Evolutionary conservation across 1,140 invertebrate genomes (phyloP).

Genomic region (Melitaea cinxia): DNA sequence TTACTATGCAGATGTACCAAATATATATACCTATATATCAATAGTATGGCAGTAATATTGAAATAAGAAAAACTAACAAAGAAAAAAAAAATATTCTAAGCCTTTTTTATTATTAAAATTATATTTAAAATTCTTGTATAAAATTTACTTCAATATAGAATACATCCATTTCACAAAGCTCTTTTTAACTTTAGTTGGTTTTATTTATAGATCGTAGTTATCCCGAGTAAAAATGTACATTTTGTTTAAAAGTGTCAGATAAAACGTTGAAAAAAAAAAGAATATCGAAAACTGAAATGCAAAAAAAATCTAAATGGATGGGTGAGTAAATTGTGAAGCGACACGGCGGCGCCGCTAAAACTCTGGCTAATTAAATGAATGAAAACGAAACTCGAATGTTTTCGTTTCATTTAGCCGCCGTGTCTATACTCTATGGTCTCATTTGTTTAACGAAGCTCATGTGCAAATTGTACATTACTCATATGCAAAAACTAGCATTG

Average conservation of each 20-base stretch:
- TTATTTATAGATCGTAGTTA: neutral
- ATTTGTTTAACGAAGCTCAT: conserved; percentile 35
- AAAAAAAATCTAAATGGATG: conserved; percentile 57
- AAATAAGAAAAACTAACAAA: too few species aligned
- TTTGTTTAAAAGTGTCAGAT: neutral
- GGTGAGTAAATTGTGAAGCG: conserved; percentile 54
- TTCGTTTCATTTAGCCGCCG: conserved; percentile 73
- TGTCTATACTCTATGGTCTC: conserved; percentile 59
- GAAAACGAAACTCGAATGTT: conserved; percentile 77
- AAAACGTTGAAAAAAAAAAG: neutral
- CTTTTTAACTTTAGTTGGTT: neutral
- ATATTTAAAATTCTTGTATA: too few species aligned
- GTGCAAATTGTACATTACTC: conserved; percentile 17
- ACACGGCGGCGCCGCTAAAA: conserved; percentile 69
- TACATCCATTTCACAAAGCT: too few species aligned
- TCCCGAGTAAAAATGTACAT: neutral
- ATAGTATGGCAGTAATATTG: too few species aligned
- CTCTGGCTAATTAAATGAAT: conserved; percentile 76
- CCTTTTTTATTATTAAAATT: too few species aligned
- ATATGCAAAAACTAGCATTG: conserved; percentile 22
- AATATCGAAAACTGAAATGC: conserved; percentile 37
- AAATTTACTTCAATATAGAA: too few species aligned
- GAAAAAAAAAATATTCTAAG: too few species aligned
- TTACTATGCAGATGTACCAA: conserved; percentile 5
- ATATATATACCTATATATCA: too few species aligned